These are phyloP conservation scores for Bhutanitis thaidina DNA, from an alignment of 2,888 invertebrate species.

Conservation along the genomic window DNA sequence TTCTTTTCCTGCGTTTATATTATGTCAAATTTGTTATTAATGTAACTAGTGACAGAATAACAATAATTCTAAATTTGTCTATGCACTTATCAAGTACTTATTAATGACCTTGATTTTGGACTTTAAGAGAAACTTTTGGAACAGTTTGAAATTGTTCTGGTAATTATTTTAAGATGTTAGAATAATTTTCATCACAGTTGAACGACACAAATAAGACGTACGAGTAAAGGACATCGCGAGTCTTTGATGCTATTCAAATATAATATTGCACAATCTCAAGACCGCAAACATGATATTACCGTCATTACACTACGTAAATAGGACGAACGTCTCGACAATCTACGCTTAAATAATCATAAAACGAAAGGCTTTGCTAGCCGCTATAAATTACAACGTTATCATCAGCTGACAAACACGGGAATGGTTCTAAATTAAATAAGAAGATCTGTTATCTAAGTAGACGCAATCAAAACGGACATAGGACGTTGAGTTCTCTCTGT, in stretches of 20 bases:
- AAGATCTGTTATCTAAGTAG: conserved; percentile 58
- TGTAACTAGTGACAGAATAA: too few relatives aligned
- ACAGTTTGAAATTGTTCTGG: too few relatives aligned
- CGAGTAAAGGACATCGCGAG: conserved; percentile 50
- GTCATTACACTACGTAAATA: conserved; percentile 51
- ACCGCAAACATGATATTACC: conserved; percentile 41
- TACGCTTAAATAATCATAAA: conserved; percentile 70
- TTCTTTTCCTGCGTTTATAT: too few relatives aligned
- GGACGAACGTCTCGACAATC: conserved; percentile 50
- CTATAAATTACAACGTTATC: conserved; percentile 70
- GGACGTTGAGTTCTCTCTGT: conserved; percentile 31
- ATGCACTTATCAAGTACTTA: too few relatives aligned
- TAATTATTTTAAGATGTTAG: neutral
- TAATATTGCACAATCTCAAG: conserved; percentile 51
- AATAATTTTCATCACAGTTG: neutral
- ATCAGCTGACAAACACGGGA: conserved; percentile 49
- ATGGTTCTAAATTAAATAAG: conserved; percentile 64
- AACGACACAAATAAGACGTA: conserved; percentile 9
- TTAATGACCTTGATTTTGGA: too few relatives aligned
- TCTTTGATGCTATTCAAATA: conserved; percentile 23
- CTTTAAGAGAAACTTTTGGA: too few relatives aligned
- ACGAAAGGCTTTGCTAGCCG: conserved; percentile 62
- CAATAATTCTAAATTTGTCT: too few relatives aligned
- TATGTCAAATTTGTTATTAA: too few relatives aligned
- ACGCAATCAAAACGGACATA: conserved; percentile 67